Base-by-base conservation (phyloP, 2,113 vertebrate genomes). In the Dicrurus megarhynchus region DNA sequence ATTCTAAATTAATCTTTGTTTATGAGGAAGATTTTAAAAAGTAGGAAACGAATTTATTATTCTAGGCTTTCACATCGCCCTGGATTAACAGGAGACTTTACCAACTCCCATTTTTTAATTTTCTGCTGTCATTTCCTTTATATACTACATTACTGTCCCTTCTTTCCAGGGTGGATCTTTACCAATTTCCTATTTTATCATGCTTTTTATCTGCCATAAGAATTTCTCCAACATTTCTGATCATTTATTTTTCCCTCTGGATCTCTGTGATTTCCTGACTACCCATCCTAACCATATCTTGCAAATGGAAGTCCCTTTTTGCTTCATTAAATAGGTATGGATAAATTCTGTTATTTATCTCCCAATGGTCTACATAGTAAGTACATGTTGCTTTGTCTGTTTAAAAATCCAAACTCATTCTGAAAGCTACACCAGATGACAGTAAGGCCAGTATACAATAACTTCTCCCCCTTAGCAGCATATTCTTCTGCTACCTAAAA, bases 401-500 rank as follows among this genome's bases (percentile, higher is more conserved):
- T 82, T 71, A 77, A 78, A 87, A 89, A 81, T 24, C 55, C 41
- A 89, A 57, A 68, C 15, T 79, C 55, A 37, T 24, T 39, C 39
- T 87, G 70, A 59, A 88, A 89, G 69, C 69, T 57, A 74, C 53
- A 74, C 84, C 59, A 73, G 82, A 94, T 74, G 84, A 97, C 73
- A 90, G 81, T 88, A 94, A 94, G 83, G 87, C 59, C 76, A 90
- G 44, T 69, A 84, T 55, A 93, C 65, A 96, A 89, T 80, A 97
- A 97, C 69, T 95, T 96, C 69, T 89, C 91, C 89, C 95, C 90
- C 82, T 92, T 87, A 94, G 80, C 69, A 84, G 79, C 61, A 53
- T 95, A 96, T 95, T 97, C 64, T 97, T 98, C 94, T 95, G 90
- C 95, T 95, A 97, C 87, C 92, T 94, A 96, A 93, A 97, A 98